A percentile compares a stretch with the other conserved stretches of the same genome.
These are phyloP conservation scores for Mustelus asterias DNA, from an alignment of 2,113 vertebrate species.

Conservation along the genomic window DNA sequence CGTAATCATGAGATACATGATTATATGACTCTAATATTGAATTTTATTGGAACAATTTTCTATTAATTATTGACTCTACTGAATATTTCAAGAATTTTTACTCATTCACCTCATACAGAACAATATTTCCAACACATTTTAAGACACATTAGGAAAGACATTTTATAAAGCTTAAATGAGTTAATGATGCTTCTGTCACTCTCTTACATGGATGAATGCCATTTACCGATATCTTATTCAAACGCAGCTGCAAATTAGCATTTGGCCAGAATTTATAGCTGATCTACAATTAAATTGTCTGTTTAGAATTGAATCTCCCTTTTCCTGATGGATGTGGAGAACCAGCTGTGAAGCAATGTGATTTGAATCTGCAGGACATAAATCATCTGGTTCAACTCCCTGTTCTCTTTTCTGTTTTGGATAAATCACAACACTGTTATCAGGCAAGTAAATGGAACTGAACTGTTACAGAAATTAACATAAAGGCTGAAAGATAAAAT, in stretches of 20 bases:
- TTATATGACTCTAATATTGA: not conserved
- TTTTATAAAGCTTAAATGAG: not conserved
- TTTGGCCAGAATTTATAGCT: slow-evolving; percentile 22
- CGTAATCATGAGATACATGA: not conserved
- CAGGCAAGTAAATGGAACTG: not conserved
- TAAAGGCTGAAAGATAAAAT: not conserved
- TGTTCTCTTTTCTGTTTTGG: not conserved
- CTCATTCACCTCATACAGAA: not conserved
- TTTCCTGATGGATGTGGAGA: slow-evolving; percentile 24
- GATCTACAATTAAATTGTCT: slow-evolving; percentile 22
- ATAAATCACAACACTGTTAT: not conserved
- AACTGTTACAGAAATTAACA: not conserved
- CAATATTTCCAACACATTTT: not conserved
- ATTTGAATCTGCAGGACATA: not conserved
- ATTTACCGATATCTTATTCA: not conserved
- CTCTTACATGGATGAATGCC: slow-evolving; percentile 16
- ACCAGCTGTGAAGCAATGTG: slow-evolving; percentile 11
- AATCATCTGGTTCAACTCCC: not conserved
- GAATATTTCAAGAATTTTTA: not conserved
- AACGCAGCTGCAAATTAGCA: slow-evolving; percentile 23
- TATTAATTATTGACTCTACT: not conserved
- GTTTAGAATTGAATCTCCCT: slow-evolving; percentile 6
- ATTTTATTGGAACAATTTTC: not conserved
- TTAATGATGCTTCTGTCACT: not conserved
- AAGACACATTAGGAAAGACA: not conserved